Evolutionary conservation across 2,888 invertebrate genomes (phyloP), one percentile per base, ranked within the genome.

Genomic region (Odontocolon sp.): DNA sequence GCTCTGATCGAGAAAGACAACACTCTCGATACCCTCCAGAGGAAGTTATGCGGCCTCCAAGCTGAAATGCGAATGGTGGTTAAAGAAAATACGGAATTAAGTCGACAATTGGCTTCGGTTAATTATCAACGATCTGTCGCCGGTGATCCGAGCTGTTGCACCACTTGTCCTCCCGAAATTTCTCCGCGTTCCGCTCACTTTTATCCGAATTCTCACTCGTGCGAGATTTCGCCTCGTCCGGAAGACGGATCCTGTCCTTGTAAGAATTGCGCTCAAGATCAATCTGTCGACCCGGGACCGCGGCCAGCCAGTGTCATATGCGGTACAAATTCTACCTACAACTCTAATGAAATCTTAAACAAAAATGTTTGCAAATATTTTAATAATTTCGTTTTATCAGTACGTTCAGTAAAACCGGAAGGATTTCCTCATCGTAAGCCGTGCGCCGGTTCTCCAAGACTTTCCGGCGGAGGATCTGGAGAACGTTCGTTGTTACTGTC

Each of bases 1-100:
- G 94, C 94, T 82, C 85, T 94, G 74, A 91, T 94, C 88, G 92
- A 92, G 38, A 94, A 94, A 82, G 94, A 94, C 81, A 92, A 93
- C 81, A 92, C 92, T 11, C 90, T 94, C 79, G 94, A 94, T 83
- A 92, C 91, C 4, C 92, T 94, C 40, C 92, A 94, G 68, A 92
- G 92, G 57, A 94, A 94, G 87, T 90, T 94, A 78, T 92, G 92
- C 82, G 91, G 92, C 47, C 90, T 94, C 56, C 94, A 94, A 82
- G 92, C 92, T 50, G 94, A 94, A 87, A 90, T 95, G 89, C 92
- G 93, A 86, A 89, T 94, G 84, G 91, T 94, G 82, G 91, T 92
- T 71, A 92, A 93, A 81, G 94, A 94, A 83, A 94, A 94, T 85
- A 86, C 88, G 16, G 85, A 92, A 59, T 90, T 94, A 47, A 92